phyloP scores from a whole-genome alignment of 30 jellyfish, hydroid and myxozoan genomes.

The Pseudorhiza aurosa region DNA sequence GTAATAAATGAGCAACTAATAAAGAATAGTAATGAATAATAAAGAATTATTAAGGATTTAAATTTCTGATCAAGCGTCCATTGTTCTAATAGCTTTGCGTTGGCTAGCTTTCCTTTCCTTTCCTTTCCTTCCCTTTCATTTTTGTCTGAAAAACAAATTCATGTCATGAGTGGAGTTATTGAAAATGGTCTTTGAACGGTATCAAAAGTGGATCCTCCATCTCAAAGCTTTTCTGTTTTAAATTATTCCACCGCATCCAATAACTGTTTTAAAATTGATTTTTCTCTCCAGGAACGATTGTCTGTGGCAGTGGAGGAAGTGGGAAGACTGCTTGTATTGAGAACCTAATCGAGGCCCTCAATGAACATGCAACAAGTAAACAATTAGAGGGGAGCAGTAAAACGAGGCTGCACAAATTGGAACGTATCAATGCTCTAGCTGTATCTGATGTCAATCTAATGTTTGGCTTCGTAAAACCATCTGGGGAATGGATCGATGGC shows the following conservation, averaged over 20 bases:
- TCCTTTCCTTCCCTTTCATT: no score
- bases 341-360: constrained; percentile 74
- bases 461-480: constrained; percentile 71
- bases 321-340: constrained; percentile 84
- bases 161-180: no score
- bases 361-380: constrained; percentile 47
- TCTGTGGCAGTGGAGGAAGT: constrained; percentile 79
- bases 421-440: constrained; percentile 78
- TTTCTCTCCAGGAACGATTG: constrained; percentile 48
- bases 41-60: no score
- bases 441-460: constrained; percentile 56
- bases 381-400: constrained; percentile 45
- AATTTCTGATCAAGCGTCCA: no score
- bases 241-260: not conserved
- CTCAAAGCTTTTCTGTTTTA: no score
- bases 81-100: no score
- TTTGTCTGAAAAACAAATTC: no score
- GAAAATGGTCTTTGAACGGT: no score
- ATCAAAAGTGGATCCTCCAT: no score
- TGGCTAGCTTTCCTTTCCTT: no score
- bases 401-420: constrained; percentile 67
- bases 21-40: no score
- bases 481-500: constrained; percentile 86
- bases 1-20: no score
- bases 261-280: not conserved